Base-by-base conservation (phyloP, 2,797 vertebrate species). In the Gymnopithys bicolor region DNA sequence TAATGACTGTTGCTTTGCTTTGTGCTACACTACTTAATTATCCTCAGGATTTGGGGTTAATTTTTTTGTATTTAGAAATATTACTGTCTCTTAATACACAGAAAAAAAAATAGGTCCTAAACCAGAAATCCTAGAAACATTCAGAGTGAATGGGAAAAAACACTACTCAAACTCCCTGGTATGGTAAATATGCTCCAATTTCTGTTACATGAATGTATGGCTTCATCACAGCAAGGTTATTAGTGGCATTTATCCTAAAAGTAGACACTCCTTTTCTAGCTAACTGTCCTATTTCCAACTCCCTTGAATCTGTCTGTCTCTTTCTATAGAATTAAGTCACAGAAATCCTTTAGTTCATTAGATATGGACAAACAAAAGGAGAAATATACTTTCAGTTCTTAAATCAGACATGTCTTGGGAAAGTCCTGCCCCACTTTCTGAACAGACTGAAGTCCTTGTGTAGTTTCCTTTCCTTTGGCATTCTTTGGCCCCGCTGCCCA, bases 351-450 rank as follows among this genome's bases (percentile, higher is more conserved):
- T 37, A 39, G 46, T 91, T 94, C 48, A 51, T 74, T 70, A 88
- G 79, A 84, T 76, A 84, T 79, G 63, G 59, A 41, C 25, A 92
- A 93, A 88, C 63, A 87, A 87, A 91, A 91, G 30, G 66, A 45
- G 52, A 88, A 90, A 77, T 63, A 45, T 7, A 35, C 52, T 90
- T 77, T 56, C 27, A 45, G 19, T 68, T 81, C 55, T 86, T 46
- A 69, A 93, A 60, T 16, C 70, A 59, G 39, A 41, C 16, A 10
- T 64, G 63, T 41, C 83, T 82, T 87, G 80, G 85, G 77, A 94
- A 94, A 88, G 33, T 24, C 67, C 68, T 86, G 60, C 8, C 63
- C 60, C 46, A 55, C 30, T 82, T 93, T 69, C 67, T 41, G 84
- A 60, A 53, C 9, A 82, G 77, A 60, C 32, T 32, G 56, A 82